Evolutionary conservation across 2,113 vertebrate genomes (phyloP).

Genomic region (Drymodes brunneopygia): DNA sequence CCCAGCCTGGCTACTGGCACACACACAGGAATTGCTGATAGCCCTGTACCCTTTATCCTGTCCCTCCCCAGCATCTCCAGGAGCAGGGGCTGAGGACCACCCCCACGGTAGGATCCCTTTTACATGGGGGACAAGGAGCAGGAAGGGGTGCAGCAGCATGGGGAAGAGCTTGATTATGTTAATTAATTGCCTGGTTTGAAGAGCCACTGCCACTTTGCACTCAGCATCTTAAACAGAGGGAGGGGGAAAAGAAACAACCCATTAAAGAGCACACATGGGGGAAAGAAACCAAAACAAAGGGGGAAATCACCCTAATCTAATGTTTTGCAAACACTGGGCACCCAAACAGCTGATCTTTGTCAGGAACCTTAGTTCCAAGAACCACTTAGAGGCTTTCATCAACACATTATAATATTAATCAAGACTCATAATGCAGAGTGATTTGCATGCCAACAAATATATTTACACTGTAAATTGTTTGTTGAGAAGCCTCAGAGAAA

Average conservation of each 20-base stretch:
- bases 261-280: neutral
- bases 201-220: neutral
- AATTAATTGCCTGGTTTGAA: slow-evolving; percentile 53
- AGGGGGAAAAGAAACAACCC: neutral
- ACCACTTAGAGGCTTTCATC: slow-evolving; percentile 79
- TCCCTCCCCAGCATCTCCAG: neutral
- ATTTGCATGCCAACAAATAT: slow-evolving; percentile 83
- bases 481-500: slow-evolving; percentile 77
- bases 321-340: slow-evolving; percentile 66
- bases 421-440: slow-evolving; percentile 78
- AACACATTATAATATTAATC: slow-evolving; percentile 84
- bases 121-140: neutral
- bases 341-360: slow-evolving; percentile 75
- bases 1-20: rapidly evolving
- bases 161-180: neutral
- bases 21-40: neutral
- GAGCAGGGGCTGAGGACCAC: neutral
- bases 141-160: neutral
- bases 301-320: slow-evolving; percentile 62
- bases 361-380: slow-evolving; percentile 72
- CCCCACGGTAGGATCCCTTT: neutral
- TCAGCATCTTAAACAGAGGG: neutral
- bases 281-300: neutral
- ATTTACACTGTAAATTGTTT: slow-evolving; percentile 82
- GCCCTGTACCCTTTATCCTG: rapidly evolving